Base-by-base conservation (phyloP, 2,797 vertebrate genomes). In the Centropyge bicolor region DNA sequence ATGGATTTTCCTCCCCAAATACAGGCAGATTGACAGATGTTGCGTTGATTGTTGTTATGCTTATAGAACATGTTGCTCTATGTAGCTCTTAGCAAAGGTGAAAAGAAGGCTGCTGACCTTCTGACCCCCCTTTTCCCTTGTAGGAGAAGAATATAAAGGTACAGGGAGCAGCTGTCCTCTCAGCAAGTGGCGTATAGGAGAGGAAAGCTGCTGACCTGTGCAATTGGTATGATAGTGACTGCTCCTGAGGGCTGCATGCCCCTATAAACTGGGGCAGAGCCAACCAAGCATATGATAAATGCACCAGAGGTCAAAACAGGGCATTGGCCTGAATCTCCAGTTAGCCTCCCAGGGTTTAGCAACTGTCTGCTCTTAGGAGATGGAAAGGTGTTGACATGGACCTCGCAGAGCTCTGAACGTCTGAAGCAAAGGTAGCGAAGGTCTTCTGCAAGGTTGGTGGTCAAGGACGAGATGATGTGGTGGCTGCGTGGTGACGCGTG, bases 281-380 rank as follows among this genome's bases (percentile, higher is more conserved):
- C 82, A 87, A 77, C 86, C 75, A 73, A 88, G 87, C 92, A 87
- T 87, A 86, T 91, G 88, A 91, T 89, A 87, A 89, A 91, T 89
- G 82, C 89, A 86, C 85, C 82, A 73, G 83, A 88, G 91, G 91
- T 93, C 91, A 92, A 70, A 70, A 54, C 77, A 72, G 82, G 86
- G 75, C 86, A 80, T 54, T 82, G 80, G 80, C 75, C 88, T 89
- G 84, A 89, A 90, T 86, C 81, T 90, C 74, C 86, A 86, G 87
- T 86, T 88, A 88, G 87, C 84, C 83, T 91, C 88, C 78, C 78
- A 81, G 84, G 89, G 88, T 86, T 88, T 78, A 78, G 87, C 71
- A 78, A 68, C 84, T 88, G 83, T 86, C 88, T 83, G 84, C 80
- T 76, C 77, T 78, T 62, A 69, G 78, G 83, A 88, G 87, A 83